A percentile compares a stretch with the other conserved stretches of the same genome.
Conservation (phyloP, 2,113 vertebrate genomes). For the Vidua macroura region DNA sequence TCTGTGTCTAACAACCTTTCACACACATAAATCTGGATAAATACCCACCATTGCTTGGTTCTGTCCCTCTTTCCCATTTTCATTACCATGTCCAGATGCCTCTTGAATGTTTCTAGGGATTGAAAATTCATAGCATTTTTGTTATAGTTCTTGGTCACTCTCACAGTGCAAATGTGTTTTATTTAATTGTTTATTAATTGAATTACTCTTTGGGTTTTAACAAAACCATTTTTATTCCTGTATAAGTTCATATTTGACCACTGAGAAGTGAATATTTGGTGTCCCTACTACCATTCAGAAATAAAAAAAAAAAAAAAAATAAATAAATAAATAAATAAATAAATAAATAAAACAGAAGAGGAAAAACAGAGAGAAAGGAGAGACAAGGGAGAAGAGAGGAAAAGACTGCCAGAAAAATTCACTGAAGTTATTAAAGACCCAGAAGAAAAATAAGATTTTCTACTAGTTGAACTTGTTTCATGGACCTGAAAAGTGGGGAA, state of each 20-base stretch:
- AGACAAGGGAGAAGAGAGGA: neutral
- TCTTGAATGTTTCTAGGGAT: neutral
- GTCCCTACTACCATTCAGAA: neutral
- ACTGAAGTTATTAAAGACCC: neutral
- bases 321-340: neutral
- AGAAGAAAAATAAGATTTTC: neutral
- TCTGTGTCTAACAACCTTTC: neutral
- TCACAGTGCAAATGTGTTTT: neutral
- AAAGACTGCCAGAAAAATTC: neutral
- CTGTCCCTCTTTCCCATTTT: neutral
- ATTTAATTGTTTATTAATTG: neutral
- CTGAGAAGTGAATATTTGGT: neutral
- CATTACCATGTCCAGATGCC: too few relatives aligned
- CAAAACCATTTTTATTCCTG: neutral
- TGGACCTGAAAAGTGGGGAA: neutral
- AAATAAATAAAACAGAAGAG: rapidly evolving
- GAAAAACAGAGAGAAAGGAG: too few relatives aligned
- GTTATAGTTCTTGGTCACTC: neutral
- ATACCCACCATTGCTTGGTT: rapidly evolving
- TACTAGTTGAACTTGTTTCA: neutral
- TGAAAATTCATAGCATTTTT: neutral
- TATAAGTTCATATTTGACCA: neutral
- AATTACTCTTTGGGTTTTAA: neutral
- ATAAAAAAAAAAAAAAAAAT: too few relatives aligned
- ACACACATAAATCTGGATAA: neutral